Conservation (phyloP, 1,140 invertebrate genomes). For the Elysia chlorotica region DNA sequence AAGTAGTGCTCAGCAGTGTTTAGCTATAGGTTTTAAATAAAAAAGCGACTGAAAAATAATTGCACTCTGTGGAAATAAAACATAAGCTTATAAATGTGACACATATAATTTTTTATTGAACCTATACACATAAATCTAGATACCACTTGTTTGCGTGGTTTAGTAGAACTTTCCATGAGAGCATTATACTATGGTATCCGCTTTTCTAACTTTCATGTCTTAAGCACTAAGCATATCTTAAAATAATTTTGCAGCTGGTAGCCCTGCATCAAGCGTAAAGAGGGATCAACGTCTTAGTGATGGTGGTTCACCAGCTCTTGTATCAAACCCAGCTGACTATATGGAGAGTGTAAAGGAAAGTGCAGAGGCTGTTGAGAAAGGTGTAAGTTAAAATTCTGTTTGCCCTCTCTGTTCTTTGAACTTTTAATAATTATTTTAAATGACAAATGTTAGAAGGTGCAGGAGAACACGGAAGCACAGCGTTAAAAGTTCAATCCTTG, state of each 20-base stretch:
- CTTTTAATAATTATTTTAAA: not conserved
- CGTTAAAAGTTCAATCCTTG: not conserved
- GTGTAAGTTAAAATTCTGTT: not conserved
- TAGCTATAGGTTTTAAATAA: not conserved
- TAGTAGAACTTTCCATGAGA: not conserved
- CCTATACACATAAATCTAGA: not conserved
- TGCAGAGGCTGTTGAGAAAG: not conserved
- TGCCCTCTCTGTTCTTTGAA: not conserved
- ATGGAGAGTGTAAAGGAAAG: not conserved
- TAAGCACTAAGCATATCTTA: not conserved
- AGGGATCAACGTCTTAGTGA: not conserved
- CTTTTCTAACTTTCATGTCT: not conserved
- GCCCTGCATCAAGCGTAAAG: not conserved
- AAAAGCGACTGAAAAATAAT: not conserved
- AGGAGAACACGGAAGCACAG: no score
- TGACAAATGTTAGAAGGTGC: not conserved
- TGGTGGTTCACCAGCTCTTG: not conserved
- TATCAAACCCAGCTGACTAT: not conserved
- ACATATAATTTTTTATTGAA: not conserved
- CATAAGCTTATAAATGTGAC: not conserved
- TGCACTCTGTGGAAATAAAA: not conserved
- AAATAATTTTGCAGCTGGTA: not conserved
- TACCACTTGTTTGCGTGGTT: not conserved
- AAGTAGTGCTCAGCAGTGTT: not conserved
- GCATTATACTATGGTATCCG: not conserved